These are phyloP conservation scores for Cheilosia impressa DNA, from an alignment of 2,888 invertebrate genomes.

Conservation along the genomic window DNA sequence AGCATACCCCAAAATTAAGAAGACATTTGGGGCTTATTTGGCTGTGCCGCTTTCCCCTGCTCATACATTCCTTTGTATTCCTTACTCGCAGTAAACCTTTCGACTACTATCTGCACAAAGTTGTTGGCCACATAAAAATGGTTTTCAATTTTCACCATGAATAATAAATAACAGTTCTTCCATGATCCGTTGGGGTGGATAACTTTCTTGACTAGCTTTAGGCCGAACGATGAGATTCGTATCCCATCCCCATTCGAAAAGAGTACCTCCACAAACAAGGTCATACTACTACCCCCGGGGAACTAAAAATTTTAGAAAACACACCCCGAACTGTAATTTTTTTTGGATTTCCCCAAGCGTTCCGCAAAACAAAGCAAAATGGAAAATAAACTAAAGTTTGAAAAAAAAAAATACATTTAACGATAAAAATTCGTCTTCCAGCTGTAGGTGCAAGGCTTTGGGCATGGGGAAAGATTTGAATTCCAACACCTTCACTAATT, in stretches of 20 bases:
- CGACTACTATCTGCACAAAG: no score
- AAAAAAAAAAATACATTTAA: constrained; percentile 22
- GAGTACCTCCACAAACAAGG: background rate
- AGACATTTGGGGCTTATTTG: no score
- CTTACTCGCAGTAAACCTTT: no score
- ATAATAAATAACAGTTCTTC: background rate
- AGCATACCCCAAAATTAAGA: no score
- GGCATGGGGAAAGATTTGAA: constrained; percentile 28
- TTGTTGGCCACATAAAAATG: background rate
- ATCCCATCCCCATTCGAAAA: background rate
- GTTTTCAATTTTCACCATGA: background rate
- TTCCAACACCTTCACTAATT: constrained; percentile 55
- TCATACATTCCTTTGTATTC: no score
- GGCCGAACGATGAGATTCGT: background rate
- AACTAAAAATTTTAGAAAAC: background rate
- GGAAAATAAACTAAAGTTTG: background rate
- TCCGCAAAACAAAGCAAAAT: background rate
- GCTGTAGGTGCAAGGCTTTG: background rate
- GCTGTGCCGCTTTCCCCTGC: no score
- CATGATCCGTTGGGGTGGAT: background rate
- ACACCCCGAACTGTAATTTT: constrained; percentile 5
- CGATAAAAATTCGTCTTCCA: constrained; percentile 8
- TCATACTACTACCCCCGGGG: background rate
- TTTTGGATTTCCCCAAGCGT: background rate
- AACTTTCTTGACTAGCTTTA: background rate